A percentile compares a stretch with the other conserved stretches of the same genome.
Conservation (phyloP, 2,888 invertebrate genomes). For the Lomographa bimaculata region DNA sequence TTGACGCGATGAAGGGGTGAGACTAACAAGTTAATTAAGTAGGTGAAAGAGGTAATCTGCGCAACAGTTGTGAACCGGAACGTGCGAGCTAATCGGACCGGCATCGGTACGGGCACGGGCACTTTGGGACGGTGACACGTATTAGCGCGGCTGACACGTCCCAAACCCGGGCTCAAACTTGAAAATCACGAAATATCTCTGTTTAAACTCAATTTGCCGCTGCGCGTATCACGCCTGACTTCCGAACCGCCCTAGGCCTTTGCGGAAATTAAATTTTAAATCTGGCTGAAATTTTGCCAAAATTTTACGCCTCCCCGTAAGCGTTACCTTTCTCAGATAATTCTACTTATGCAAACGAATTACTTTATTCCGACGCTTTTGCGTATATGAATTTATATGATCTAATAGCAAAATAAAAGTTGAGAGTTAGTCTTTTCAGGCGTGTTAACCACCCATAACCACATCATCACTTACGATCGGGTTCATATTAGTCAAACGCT, state of each 20-base stretch:
- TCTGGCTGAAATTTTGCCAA: constrained; percentile 15
- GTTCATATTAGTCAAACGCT: too few relatives aligned
- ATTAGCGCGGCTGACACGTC: constrained; percentile 39
- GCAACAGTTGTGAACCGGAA: constrained; percentile 26
- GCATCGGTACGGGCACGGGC: too few relatives aligned
- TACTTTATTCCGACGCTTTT: too few relatives aligned
- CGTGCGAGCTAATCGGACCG: not conserved
- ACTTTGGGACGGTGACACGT: constrained; percentile 3
- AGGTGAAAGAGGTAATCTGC: constrained; percentile 37
- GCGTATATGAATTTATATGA: too few relatives aligned
- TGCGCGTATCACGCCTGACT: constrained; percentile 34
- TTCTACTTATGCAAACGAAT: too few relatives aligned
- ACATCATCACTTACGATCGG: too few relatives aligned
- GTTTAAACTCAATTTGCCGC: constrained; percentile 40
- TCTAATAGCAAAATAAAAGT: too few relatives aligned
- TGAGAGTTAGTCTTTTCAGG: too few relatives aligned
- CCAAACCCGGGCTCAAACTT: constrained; percentile 37
- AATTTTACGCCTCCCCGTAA: constrained; percentile 5
- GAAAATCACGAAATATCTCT: constrained; percentile 39
- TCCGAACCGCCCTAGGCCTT: constrained; percentile 33
- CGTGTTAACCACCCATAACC: too few relatives aligned
- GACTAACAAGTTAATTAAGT: constrained; percentile 65
- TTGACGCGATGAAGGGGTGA: constrained; percentile 31
- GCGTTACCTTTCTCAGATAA: constrained; percentile 12
- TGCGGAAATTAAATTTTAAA: constrained; percentile 48